Evolutionary conservation across 2,888 invertebrate genomes (phyloP).

Genomic region (Acanthosepion pharaonis): DNA sequence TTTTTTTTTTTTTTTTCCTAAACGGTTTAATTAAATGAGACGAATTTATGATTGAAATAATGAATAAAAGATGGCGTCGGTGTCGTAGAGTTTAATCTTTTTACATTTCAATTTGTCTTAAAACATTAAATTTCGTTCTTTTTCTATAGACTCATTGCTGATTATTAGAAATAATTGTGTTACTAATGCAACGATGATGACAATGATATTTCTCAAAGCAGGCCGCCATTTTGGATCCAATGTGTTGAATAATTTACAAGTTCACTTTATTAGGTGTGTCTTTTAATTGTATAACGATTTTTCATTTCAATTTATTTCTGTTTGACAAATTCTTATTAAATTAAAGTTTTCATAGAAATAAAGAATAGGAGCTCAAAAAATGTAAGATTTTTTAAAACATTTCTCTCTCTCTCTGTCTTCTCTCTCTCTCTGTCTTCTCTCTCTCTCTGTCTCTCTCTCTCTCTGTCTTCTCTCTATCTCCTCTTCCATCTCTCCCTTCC

Average conservation of each 20-base stretch:
- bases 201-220: background rate
- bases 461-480: too few relatives aligned
- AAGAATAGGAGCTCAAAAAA: background rate
- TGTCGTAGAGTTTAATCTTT: background rate
- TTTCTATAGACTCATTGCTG: background rate
- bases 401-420: too few relatives aligned
- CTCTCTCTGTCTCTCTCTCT: too few relatives aligned
- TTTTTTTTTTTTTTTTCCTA: background rate
- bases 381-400: background rate
- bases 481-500: too few relatives aligned
- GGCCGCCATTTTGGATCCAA: background rate
- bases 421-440: too few relatives aligned
- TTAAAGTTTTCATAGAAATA: background rate
- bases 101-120: background rate
- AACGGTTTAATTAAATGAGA: background rate
- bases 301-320: background rate
- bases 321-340: background rate
- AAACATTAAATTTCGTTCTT: background rate
- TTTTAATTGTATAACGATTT: background rate
- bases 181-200: background rate
- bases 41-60: background rate
- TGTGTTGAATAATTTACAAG: background rate
- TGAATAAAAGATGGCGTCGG: background rate
- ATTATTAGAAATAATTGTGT: background rate
- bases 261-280: background rate